Base-by-base conservation (phyloP, 2,888 invertebrate species). In the Patella pellucida region DNA sequence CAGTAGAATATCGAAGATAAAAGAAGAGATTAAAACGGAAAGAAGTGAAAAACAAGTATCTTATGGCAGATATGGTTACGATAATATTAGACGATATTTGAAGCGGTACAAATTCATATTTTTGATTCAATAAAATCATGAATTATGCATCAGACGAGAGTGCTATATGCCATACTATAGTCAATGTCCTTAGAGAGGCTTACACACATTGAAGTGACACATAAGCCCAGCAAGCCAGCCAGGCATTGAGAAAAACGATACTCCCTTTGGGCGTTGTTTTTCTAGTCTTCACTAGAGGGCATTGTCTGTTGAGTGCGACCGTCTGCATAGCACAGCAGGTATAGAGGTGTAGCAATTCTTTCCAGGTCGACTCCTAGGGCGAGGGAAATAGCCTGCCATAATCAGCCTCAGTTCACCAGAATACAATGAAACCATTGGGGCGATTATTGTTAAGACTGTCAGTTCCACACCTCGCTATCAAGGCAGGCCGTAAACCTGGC, bases 111-210 rank as follows among this genome's bases (percentile, higher is more conserved):
- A 41, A 41, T 7, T 72, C 71, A 52, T 75, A 75, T 71, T 75
- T 68, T 75, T 71, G 75, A 75, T 71, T 75, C 54, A 68, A 75
- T 75, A 75, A 75, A 68, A 71, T 75, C 75, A 75, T 75, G 75
- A 75, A 75, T 75, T 71, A 75, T 75, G 71, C 75, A 75, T 75
- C 51, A 41, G 19, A 56, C 41, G 51, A 62, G 70, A 71, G 70
- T 51, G 70, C 68, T 52, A 52, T 54, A 68, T 68, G 68, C 52
- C 27, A 51, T 50, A 51, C 68, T 27, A 67, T 23, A 41, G 70
- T 19, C 31, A 19, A 23, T 31, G 52, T 71, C 74, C 74, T 41
- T 7, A 16, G 74, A 74, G 74, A 71, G 74, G 62, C 41, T 52
- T 12, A 62, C 23, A 69, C 71, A 52, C 71, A 16, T 69, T 69